Evolutionary conservation across 2,888 invertebrate species (phyloP).

Genomic region (Amiota minor): DNA sequence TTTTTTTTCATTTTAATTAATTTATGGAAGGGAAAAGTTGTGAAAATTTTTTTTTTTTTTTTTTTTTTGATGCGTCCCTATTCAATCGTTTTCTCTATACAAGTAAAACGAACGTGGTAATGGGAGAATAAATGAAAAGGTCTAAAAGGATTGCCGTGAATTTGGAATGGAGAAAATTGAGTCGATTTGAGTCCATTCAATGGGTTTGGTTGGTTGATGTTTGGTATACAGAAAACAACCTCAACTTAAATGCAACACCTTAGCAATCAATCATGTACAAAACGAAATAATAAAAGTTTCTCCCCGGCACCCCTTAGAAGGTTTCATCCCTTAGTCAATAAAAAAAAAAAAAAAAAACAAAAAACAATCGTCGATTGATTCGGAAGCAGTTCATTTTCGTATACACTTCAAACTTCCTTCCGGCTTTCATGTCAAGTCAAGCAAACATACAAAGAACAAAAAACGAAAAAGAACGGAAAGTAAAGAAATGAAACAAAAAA

Average conservation of each 20-base stretch:
- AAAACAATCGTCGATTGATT: constrained; percentile 5
- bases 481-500: neutral
- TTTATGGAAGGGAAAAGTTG: no score
- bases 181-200: no score
- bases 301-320: neutral
- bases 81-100: no score
- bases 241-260: neutral
- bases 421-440: constrained; percentile 30
- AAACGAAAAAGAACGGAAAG: neutral
- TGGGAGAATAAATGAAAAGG: no score
- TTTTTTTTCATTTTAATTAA: no score
- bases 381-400: constrained; percentile 28
- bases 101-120: no score
- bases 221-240: neutral
- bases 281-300: neutral
- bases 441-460: neutral
- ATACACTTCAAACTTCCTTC: constrained; percentile 28
- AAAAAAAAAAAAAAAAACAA: no score
- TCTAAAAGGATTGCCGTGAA: no score
- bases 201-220: neutral
- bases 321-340: no score
- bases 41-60: no score
- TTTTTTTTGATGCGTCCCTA: no score
- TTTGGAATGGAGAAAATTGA: no score
- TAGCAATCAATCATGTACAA: constrained; percentile 18